Conservation (phyloP, 2,888 invertebrate species). For the Hipparchia semele region DNA sequence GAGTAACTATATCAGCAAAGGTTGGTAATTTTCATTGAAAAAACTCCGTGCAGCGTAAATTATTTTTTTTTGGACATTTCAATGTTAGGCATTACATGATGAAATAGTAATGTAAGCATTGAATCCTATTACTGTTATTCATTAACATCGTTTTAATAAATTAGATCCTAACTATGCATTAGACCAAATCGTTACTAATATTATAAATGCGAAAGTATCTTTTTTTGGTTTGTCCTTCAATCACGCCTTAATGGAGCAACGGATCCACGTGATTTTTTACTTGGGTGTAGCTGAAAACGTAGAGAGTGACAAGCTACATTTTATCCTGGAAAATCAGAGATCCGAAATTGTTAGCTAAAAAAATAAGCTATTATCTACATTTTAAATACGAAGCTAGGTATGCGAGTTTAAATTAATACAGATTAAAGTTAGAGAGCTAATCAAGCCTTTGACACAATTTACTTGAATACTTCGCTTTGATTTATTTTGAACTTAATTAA, state of each 20-base stretch:
- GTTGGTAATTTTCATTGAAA: slow-evolving; percentile 33
- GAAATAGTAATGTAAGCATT: not conserved
- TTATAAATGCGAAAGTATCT: too few relatives aligned
- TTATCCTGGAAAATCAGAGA: too few relatives aligned
- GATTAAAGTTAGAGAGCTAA: not conserved
- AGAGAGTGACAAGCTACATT: too few relatives aligned
- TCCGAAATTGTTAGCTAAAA: too few relatives aligned
- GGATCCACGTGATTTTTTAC: too few relatives aligned
- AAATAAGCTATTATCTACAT: not conserved
- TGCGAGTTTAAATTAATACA: not conserved
- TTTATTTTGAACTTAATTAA: not conserved
- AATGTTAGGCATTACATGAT: slow-evolving; percentile 13
- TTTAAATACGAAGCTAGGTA: not conserved
- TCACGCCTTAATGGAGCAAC: too few relatives aligned
- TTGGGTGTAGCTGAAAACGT: too few relatives aligned
- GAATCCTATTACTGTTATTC: too few relatives aligned
- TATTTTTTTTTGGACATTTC: slow-evolving; percentile 9
- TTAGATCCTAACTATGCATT: not conserved
- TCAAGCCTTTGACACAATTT: not conserved
- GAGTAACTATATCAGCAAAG: slow-evolving; percentile 29
- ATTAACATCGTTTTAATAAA: not conserved
- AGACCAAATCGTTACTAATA: not conserved
- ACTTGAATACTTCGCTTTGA: not conserved
- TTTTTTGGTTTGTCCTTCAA: too few relatives aligned
- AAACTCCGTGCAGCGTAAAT: not conserved